A percentile compares a stretch with the other conserved stretches of the same genome.
phyloP scores from a whole-genome alignment of 2,888 invertebrate species.

The Zele albiditarsus region DNA sequence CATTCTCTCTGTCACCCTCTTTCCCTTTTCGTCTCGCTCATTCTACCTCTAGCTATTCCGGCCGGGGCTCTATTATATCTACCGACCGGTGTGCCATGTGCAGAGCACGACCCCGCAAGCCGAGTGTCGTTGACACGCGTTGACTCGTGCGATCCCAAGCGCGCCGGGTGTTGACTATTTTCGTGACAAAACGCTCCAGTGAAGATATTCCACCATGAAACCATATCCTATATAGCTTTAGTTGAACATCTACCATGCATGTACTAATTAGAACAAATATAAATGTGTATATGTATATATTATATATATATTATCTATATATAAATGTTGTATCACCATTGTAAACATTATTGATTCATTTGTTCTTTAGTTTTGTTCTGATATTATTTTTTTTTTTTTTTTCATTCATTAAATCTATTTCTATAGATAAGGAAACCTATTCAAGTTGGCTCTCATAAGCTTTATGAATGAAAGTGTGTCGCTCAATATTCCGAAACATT shows the following conservation, averaged over 20 bases:
- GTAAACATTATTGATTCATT: constrained; percentile 3
- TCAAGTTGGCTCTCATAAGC: constrained; percentile 2
- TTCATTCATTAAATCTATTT: not conserved
- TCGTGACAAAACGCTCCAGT: constrained; percentile 31
- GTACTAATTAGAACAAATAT: not conserved
- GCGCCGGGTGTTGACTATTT: constrained; percentile 37
- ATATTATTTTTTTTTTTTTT: not conserved
- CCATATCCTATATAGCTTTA: constrained; percentile 3
- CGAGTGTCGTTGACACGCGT: constrained; percentile 46
- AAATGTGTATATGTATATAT: not conserved
- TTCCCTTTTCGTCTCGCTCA: constrained; percentile 16
- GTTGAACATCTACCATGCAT: not conserved
- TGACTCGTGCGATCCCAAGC: constrained; percentile 35
- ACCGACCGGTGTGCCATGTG: constrained; percentile 44
- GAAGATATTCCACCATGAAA: constrained; percentile 20
- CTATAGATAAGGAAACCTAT: not conserved
- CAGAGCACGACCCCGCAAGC: constrained; percentile 45
- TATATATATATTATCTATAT: not conserved
- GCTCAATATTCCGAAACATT: constrained; percentile 22
- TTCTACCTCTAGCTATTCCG: constrained; percentile 32
- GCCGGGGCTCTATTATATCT: constrained; percentile 27
- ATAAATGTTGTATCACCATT: not conserved
- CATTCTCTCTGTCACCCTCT: constrained; percentile 16
- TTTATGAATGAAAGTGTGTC: constrained; percentile 30
- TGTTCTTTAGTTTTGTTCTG: not conserved